These are phyloP conservation scores for Acleris cristana DNA, from an alignment of 2,888 invertebrate genomes.

Conservation along the genomic window DNA sequence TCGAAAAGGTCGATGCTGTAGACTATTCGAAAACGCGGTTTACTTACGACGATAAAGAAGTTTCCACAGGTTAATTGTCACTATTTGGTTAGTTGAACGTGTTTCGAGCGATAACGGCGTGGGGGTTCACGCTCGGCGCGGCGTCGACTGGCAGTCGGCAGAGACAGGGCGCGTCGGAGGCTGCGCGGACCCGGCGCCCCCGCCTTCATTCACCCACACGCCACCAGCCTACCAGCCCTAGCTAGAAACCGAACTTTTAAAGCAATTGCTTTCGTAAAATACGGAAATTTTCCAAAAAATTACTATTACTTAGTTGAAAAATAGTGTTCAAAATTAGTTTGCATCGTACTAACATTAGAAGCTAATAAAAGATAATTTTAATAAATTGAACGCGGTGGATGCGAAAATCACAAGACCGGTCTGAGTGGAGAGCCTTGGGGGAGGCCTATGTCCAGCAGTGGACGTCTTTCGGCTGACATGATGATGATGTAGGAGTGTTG, in stretches of 20 bases:
- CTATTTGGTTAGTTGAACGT: slow-evolving; percentile 62
- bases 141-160: slow-evolving; percentile 69
- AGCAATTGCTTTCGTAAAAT: slow-evolving; percentile 73
- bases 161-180: slow-evolving; percentile 70
- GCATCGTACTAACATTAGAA: neutral
- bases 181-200: slow-evolving; percentile 75
- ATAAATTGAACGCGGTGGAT: neutral
- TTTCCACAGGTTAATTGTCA: slow-evolving; percentile 65
- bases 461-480: too few relatives aligned
- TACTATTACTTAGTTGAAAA: slow-evolving; percentile 41
- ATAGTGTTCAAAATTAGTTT: slow-evolving; percentile 43
- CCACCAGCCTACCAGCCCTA: slow-evolving; percentile 60
- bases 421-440: too few relatives aligned
- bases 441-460: too few relatives aligned
- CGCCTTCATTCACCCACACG: slow-evolving; percentile 78
- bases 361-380: neutral
- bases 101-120: slow-evolving; percentile 61
- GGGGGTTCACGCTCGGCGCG: slow-evolving; percentile 68
- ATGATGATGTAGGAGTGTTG: neutral
- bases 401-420: too few relatives aligned
- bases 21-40: slow-evolving; percentile 34
- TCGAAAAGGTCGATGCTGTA: slow-evolving; percentile 57
- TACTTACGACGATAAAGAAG: slow-evolving; percentile 67
- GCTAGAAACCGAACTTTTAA: slow-evolving; percentile 73
- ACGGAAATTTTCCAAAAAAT: slow-evolving; percentile 51